phyloP scores from a whole-genome alignment of 2,797 vertebrate species.

The Anabacerthia variegaticeps region DNA sequence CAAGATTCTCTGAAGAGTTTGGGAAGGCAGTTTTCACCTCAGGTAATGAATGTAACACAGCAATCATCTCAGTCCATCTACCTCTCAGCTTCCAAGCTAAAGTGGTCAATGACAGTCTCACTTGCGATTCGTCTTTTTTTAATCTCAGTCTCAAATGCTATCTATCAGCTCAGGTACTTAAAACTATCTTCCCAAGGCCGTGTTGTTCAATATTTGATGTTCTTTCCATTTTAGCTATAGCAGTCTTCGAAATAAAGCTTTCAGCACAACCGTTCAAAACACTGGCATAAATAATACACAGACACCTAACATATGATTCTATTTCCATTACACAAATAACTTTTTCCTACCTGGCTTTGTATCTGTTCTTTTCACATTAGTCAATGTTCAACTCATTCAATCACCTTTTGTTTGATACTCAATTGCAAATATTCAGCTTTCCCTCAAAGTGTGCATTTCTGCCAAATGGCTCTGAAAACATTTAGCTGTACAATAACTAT shows the following conservation, averaged over 20 bases:
- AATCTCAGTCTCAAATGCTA: not conserved
- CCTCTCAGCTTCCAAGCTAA: not conserved
- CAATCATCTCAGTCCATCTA: not conserved
- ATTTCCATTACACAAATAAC: not conserved
- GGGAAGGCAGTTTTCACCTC: not conserved
- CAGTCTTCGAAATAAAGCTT: conserved; percentile 50
- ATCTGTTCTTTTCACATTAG: conserved; percentile 7
- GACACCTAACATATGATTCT: not conserved
- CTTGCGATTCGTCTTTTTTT: not conserved
- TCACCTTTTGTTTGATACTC: not conserved
- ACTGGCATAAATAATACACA: conserved; percentile 60
- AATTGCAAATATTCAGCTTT: not conserved
- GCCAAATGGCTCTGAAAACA: conserved; percentile 21
- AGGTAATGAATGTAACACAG: not conserved
- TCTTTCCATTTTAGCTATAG: conserved; percentile 54
- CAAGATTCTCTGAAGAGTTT: not conserved
- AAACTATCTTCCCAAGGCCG: not conserved
- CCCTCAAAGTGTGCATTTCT: not conserved
- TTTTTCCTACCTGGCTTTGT: not conserved
- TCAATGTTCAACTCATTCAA: conserved; percentile 10
- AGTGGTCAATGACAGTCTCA: not conserved
- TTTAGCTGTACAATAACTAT: conserved; percentile 9
- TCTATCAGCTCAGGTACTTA: conserved; percentile 41
- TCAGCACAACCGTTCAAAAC: conserved; percentile 47
- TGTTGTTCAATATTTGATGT: conserved; percentile 67